Evolutionary conservation across 2,797 vertebrate genomes (phyloP).

Genomic region (Gastrophryne carolinensis): DNA sequence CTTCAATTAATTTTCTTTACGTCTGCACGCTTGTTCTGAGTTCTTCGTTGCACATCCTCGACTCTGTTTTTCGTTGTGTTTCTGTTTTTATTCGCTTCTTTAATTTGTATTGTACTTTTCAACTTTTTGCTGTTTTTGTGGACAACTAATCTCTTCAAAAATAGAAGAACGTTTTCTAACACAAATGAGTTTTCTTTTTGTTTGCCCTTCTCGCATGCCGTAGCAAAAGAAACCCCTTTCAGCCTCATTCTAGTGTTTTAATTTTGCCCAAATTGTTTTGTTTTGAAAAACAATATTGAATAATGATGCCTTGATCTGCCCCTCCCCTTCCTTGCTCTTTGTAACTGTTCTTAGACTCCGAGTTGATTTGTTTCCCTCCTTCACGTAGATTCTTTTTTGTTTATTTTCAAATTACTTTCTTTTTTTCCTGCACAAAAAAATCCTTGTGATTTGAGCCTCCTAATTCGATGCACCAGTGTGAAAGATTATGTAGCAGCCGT

Average conservation of each 20-base stretch:
- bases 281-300: constrained; percentile 38
- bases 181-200: background rate
- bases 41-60: constrained; percentile 63
- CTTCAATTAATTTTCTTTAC: constrained; percentile 57
- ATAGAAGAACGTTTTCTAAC: constrained; percentile 25
- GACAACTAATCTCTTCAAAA: constrained; percentile 57
- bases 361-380: background rate
- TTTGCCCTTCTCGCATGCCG: constrained; percentile 27
- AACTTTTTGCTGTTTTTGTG: constrained; percentile 56
- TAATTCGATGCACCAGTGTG: constrained; percentile 58
- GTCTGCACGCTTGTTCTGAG: constrained; percentile 60
- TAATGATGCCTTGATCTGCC: background rate
- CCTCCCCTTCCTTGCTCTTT: background rate
- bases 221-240: background rate
- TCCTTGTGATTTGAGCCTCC: constrained; percentile 56
- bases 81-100: constrained; percentile 55
- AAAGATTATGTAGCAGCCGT: constrained; percentile 60
- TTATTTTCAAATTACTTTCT: constrained; percentile 45
- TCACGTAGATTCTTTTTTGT: constrained; percentile 17
- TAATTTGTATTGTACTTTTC: constrained; percentile 54
- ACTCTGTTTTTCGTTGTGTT: constrained; percentile 26
- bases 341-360: background rate
- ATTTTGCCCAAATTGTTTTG: constrained; percentile 31
- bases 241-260: constrained; percentile 8
- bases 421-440: constrained; percentile 47